Base-by-base conservation (phyloP, 2,888 invertebrate genomes). In the Proisotoma minuta region DNA sequence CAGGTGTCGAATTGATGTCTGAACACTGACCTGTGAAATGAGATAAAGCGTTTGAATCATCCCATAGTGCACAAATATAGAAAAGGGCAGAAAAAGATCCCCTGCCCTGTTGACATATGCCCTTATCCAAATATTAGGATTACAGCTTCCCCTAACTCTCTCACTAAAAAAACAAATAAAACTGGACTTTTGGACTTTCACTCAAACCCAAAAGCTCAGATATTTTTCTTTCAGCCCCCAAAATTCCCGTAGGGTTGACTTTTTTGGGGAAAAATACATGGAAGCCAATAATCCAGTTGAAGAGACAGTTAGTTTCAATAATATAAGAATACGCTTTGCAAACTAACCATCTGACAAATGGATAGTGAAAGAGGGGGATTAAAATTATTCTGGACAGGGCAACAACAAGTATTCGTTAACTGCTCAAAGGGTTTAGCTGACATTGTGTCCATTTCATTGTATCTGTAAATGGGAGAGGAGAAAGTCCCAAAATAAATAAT, bases 1-100 rank as follows among this genome's bases (percentile, higher is more conserved):
- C 43, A 43, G 43, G 20, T 29, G 53, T 39, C 18, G 53, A 27
- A 22, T 39, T 54, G 22, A 54, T 54, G 39, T 54, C 53, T 4
- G 53, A 54, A 54, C 53, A 54, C 28, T 54, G 39, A 54, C 53
- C 53, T 54, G 53, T 54, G 53, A 54, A 54, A 54, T 54, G 15
- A 54, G 53, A 54, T 18, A 54, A 34, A 34, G 34, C 15, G 15
- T 34, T 8, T 34, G 34, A 34, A 34, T 34, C 15, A 34, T 10
- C 34, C 34, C 34, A 34, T n/a, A n/a, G n/a, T n/a, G n/a, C n/a
- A n/a, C n/a, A n/a, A n/a, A n/a, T n/a, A n/a, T n/a, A n/a, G n/a
- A n/a, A n/a, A n/a, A 15, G 34, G 8, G 8, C 34, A 10, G 34
- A 34, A 8, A 10, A 15, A 34, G 8, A 10, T 34, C 15, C 34